Base-by-base conservation (phyloP, 2,888 invertebrate species). In the Tuberolachnus salignus region DNA sequence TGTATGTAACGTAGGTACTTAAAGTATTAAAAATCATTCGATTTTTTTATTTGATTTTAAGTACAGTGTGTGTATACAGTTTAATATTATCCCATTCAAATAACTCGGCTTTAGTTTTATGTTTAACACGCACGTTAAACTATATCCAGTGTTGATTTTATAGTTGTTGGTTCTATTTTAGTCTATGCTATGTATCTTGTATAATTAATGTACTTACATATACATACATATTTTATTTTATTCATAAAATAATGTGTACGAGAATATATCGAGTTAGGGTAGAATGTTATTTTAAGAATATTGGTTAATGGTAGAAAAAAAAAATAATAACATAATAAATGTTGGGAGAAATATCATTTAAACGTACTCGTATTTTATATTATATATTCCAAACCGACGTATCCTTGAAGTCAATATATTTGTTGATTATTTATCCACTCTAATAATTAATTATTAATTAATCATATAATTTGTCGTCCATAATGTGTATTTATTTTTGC, bases 41-140 rank as follows among this genome's bases (percentile, higher is more conserved):
- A 21, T 66, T 66, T 66, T 46, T 13, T 66, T 66, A 46, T 66
- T 66, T 46, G 66, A 21, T 66, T 66, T 66, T 46, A 34, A 34
- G 6, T 34, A 4, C 23, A 10, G 46, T 14, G 6, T 34, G 6
- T 34, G 46, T 21, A 16, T 66, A 66, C 26, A 23, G 23, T 26
- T 3, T 10, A 23, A 23, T 46, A 66, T 66, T 46, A 66, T 16
- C 23, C 46, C 14, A 66, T 66, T 66, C 46, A 16, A 66, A 66
- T 21, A 66, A 46, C 46, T 66, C 23, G 46, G 23, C 16, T 66
- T 66, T 66, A 6, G 6, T 34, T 34, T 34, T 4, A 34, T 46
- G 46, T 66, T n/a, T 46, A 46, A 66, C 66, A 46, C n/a, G 16
- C 66, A 66, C 66, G 66, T 66, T 23, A 10, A 3, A 14, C 23